These are phyloP conservation scores for Chaetophractus vellerosus DNA, from an alignment of 2,797 vertebrate genomes.

Conservation along the genomic window DNA sequence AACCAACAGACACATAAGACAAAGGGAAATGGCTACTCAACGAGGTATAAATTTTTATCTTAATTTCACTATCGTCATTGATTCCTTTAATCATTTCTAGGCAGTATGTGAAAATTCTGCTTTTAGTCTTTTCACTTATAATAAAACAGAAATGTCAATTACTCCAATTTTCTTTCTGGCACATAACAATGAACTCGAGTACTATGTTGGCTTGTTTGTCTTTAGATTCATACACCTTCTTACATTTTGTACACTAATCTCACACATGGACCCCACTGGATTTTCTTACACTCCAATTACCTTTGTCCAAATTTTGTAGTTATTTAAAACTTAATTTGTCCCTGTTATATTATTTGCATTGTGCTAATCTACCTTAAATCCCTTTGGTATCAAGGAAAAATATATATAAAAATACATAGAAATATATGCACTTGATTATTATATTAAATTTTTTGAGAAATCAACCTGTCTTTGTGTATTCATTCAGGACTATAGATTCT, in stretches of 20 bases:
- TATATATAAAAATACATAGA: not conserved
- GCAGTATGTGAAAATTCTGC: not conserved
- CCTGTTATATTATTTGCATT: not conserved
- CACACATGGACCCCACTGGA: not conserved
- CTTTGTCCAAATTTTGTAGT: not conserved
- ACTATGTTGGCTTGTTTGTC: not conserved
- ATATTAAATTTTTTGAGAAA: not conserved
- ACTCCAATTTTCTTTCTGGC: not conserved
- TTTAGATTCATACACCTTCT: not conserved
- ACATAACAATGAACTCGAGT: not conserved
- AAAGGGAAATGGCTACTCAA: not conserved
- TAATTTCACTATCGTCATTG: not conserved
- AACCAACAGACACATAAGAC: slow-evolving; percentile 12
- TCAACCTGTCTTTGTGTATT: not conserved
- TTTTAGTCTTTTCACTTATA: not conserved
- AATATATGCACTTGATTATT: not conserved
- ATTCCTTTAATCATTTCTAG: not conserved
- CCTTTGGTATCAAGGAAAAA: slow-evolving; percentile 22
- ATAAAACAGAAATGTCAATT: slow-evolving; percentile 4
- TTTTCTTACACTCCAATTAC: slow-evolving; percentile 1
- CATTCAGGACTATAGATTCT: not conserved
- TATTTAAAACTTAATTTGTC: slow-evolving; percentile 42
- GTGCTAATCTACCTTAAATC: not conserved
- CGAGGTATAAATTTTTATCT: not conserved
- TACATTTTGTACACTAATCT: not conserved